Evolutionary conservation across 2,797 vertebrate genomes (phyloP), one percentile per base, ranked within the genome.

Genomic region (Glyptemys insculpta): DNA sequence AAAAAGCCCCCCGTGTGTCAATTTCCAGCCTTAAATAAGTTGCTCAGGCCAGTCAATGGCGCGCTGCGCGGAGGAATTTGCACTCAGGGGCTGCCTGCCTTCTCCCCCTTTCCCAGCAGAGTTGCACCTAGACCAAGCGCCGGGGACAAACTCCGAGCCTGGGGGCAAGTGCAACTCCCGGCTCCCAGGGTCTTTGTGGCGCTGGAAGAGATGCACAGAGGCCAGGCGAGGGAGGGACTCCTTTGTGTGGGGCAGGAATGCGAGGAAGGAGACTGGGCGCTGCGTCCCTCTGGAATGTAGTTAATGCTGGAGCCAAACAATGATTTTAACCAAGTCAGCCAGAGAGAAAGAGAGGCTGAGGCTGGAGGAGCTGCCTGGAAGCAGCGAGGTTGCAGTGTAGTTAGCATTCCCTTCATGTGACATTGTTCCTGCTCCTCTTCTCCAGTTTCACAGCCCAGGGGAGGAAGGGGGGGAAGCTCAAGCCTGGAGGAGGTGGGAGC

Each of bases 31-130:
- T 98, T 98, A 98, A 98, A 98, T 98, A 98, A 98, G 98, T 99
- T 98, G 98, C 98, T 98, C 98, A 82, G 98, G 98, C 97, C 98
- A 98, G 98, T 98, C 98, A 98, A 99, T 99, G 99, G 99, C 99
- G 98, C 98, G 99, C 98, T 98, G 98, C 98, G 99, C 99, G 99
- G 99, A 99, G 99, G 99, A 99, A 99, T 99, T 99, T 98, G 98
- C 95, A 95, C 98, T 93, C 96, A 92, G 98, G 95, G 96, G 97
- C 94, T 97, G 98, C 97, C 96, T 50, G 89, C 89, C 62, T 92
- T 76, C 72, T 59, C 25, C 79, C 7, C 79, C 59, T 34, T 29
- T 5, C 27, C 21, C 59, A 19, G 50, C 44, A 27, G 25, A 15
- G 37, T 12, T 80, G 47, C 79, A 29, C 47, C 29, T 80, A 14